A percentile compares a stretch with the other conserved stretches of the same genome.
These are phyloP conservation scores for Eledona agricola DNA, from an alignment of 2,888 invertebrate species.

Conservation along the genomic window DNA sequence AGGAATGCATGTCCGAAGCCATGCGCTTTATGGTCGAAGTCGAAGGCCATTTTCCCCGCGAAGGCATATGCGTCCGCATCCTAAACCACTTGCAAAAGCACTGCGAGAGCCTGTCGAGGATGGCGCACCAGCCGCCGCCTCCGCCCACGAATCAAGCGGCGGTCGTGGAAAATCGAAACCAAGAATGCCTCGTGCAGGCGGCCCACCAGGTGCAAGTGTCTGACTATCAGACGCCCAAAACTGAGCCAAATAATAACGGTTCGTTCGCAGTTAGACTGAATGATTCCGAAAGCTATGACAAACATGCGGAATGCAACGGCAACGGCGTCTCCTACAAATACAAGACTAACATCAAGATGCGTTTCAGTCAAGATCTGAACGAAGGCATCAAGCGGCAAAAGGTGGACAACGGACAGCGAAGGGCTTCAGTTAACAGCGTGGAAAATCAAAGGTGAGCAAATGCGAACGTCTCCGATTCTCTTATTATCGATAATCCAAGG, in stretches of 20 bases:
- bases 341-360: conserved; percentile 91
- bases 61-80: conserved; percentile 82
- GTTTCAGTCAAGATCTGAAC: conserved; percentile 70
- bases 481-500: too few relatives aligned
- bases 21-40: conserved; percentile 89
- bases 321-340: conserved; percentile 80
- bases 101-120: conserved; percentile 70
- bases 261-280: conserved; percentile 45
- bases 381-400: conserved; percentile 50
- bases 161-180: conserved; percentile 8
- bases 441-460: conserved; percentile 62
- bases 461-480: neutral
- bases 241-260: conserved; percentile 50
- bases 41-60: conserved; percentile 81
- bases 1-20: conserved; percentile 90
- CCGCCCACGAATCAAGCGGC: conserved; percentile 4
- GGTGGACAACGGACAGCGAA: conserved; percentile 46
- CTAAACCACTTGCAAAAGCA: conserved; percentile 86
- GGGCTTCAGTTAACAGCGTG: conserved; percentile 58
- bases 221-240: conserved; percentile 42
- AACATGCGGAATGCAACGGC: conserved; percentile 44
- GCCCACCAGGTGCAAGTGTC: conserved; percentile 33
- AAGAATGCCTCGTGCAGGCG: conserved; percentile 42
- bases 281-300: conserved; percentile 28
- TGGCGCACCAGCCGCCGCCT: conserved; percentile 45